Percentiles rank a stretch among this genome's conserved stretches.
Conservation (phyloP, 2,888 invertebrate genomes). For the Drosophila koepferae region DNA sequence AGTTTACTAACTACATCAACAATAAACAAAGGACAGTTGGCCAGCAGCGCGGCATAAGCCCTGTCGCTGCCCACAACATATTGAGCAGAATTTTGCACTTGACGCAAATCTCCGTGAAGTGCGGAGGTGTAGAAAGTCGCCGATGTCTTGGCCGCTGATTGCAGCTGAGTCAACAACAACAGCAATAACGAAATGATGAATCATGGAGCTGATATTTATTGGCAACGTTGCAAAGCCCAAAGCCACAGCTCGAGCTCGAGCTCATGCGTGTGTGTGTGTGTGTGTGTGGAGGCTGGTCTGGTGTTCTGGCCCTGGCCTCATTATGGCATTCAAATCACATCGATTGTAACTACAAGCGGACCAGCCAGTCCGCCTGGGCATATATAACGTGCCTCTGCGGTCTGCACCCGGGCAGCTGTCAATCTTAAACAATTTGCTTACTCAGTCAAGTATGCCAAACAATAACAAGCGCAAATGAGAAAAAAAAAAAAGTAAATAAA, state of each 20-base stretch:
- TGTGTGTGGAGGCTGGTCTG: slow-evolving; percentile 1
- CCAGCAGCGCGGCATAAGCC: background rate
- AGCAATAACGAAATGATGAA: slow-evolving; percentile 42
- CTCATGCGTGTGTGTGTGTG: background rate
- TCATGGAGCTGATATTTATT: slow-evolving; percentile 49
- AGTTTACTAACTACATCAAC: background rate
- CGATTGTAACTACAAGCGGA: slow-evolving; percentile 26
- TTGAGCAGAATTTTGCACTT: slow-evolving; percentile 22
- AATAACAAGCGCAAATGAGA: slow-evolving; percentile 59
- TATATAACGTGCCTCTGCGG: slow-evolving; percentile 29
- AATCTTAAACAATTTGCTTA: slow-evolving; percentile 75
- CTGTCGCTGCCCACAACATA: background rate
- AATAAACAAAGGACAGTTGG: background rate
- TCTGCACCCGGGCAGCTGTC: slow-evolving; percentile 55
- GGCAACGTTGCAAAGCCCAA: slow-evolving; percentile 22
- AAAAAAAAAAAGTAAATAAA: slow-evolving; percentile 24
- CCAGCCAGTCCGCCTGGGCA: slow-evolving; percentile 4
- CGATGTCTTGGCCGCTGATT: slow-evolving; percentile 4
- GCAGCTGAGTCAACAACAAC: slow-evolving; percentile 6
- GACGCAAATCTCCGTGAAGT: slow-evolving; percentile 8
- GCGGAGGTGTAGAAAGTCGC: background rate
- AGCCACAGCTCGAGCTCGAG: background rate
- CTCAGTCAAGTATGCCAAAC: slow-evolving; percentile 71
- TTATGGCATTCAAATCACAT: slow-evolving; percentile 62
- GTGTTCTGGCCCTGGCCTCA: slow-evolving; percentile 29